Evolutionary conservation across 2,113 vertebrate species (phyloP).

Genomic region (Embiotoca jacksoni): DNA sequence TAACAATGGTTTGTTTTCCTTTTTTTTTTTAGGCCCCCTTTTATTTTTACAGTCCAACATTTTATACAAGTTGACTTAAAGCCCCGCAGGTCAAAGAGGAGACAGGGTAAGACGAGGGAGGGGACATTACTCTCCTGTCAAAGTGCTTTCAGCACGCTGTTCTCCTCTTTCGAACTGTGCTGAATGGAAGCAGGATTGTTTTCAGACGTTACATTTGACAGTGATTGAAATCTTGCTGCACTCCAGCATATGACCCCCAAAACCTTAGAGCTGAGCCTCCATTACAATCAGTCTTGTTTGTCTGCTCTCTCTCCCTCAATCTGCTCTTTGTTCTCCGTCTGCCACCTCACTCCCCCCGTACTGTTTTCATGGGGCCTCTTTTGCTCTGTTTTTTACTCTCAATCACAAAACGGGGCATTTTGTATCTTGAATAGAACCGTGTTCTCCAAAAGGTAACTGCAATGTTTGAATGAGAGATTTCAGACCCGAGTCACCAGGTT

Average conservation of each 20-base stretch:
- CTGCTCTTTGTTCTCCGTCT: not conserved
- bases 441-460: conserved; percentile 16
- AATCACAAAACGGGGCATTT: conserved; percentile 42
- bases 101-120: not conserved
- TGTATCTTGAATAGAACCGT: conserved; percentile 30
- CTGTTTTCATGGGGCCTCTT: not conserved
- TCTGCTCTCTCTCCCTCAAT: not conserved
- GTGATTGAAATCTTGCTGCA: conserved; percentile 36
- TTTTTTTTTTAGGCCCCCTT: not conserved
- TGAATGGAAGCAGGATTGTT: conserved; percentile 37
- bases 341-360: not conserved
- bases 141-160: conserved; percentile 20
- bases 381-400: not conserved
- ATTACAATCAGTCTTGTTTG: conserved; percentile 41
- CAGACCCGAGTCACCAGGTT: not conserved
- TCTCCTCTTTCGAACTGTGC: conserved; percentile 23
- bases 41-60: too few species aligned
- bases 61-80: not conserved
- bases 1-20: not conserved
- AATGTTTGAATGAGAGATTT: not conserved
- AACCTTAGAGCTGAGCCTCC: conserved; percentile 25
- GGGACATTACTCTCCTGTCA: conserved; percentile 10
- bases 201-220: conserved; percentile 44
- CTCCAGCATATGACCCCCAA: conserved; percentile 2
- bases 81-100: not conserved